phyloP scores from a whole-genome alignment of 2,888 invertebrate species.

The Dicyrtomina minuta region DNA sequence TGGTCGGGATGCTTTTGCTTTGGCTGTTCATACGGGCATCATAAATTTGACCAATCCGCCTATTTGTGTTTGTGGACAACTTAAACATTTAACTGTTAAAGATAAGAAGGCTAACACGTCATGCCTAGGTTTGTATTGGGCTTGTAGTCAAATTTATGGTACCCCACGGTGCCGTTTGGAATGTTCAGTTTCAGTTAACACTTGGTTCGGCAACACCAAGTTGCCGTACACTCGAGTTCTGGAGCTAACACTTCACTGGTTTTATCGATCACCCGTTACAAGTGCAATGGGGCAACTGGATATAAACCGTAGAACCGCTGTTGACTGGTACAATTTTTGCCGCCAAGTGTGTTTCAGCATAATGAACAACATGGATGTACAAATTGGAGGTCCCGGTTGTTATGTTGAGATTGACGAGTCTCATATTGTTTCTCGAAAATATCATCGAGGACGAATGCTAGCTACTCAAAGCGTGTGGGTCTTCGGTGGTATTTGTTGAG shows the following conservation, averaged over 20 bases:
- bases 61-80: not conserved
- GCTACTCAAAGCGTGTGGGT: conserved; percentile 20
- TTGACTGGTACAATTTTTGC: conserved; percentile 26
- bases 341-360: conserved; percentile 20
- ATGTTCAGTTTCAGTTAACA: not conserved
- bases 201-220: conserved; percentile 16
- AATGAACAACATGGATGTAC: not conserved
- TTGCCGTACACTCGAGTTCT: conserved; percentile 8
- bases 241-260: conserved; percentile 17
- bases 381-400: conserved; percentile 24
- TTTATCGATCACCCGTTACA: conserved; percentile 22
- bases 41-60: not conserved
- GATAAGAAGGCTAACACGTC: too few relatives aligned
- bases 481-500: conserved; percentile 33
- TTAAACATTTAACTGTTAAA: not conserved
- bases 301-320: conserved; percentile 11
- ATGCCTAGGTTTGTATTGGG: not conserved
- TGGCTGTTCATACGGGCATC: not conserved
- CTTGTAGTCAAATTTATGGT: too few relatives aligned
- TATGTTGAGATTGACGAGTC: conserved; percentile 38
- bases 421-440: conserved; percentile 36
- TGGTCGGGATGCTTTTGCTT: not conserved
- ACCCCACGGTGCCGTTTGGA: not conserved
- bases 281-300: conserved; percentile 9
- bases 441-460: conserved; percentile 23